These are phyloP conservation scores for Micropterix aruncella DNA, from an alignment of 2,888 invertebrate species.

Conservation along the genomic window DNA sequence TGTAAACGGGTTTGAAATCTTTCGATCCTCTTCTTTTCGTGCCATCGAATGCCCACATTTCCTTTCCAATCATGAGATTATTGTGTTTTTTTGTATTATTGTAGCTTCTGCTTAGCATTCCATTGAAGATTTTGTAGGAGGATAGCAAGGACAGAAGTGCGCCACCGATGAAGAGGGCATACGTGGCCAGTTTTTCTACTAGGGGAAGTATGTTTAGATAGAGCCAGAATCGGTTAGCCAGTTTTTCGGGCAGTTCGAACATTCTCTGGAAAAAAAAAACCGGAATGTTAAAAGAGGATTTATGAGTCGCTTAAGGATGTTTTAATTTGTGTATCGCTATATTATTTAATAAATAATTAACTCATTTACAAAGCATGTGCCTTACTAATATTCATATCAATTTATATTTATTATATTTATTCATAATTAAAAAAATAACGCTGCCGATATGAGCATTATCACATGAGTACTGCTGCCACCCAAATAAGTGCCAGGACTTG, in stretches of 20 bases:
- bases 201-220: slow-evolving; percentile 60
- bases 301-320: no score
- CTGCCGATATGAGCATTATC: no score
- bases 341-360: no score
- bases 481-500: no score
- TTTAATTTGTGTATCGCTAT: no score
- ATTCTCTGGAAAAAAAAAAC: slow-evolving; percentile 48
- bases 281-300: no score
- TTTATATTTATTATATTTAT: no score
- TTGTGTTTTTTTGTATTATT: slow-evolving; percentile 16
- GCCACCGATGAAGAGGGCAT: slow-evolving; percentile 35
- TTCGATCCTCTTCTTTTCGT: slow-evolving; percentile 14
- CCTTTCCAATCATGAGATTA: slow-evolving; percentile 17
- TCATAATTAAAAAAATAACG: no score
- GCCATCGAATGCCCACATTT: slow-evolving; percentile 18
- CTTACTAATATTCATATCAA: no score
- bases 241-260: slow-evolving; percentile 44
- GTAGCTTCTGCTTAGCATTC: slow-evolving; percentile 27
- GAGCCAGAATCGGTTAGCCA: slow-evolving; percentile 51
- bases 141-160: slow-evolving; percentile 37
- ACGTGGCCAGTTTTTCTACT: slow-evolving; percentile 41
- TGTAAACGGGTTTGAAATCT: slow-evolving; percentile 18
- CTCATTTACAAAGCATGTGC: no score
- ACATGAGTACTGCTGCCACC: no score
- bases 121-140: slow-evolving; percentile 28